Percentiles rank a stretch among this genome's conserved stretches.
Conservation (phyloP, 2,113 vertebrate species). For the Xiphorhynchus elegans region DNA sequence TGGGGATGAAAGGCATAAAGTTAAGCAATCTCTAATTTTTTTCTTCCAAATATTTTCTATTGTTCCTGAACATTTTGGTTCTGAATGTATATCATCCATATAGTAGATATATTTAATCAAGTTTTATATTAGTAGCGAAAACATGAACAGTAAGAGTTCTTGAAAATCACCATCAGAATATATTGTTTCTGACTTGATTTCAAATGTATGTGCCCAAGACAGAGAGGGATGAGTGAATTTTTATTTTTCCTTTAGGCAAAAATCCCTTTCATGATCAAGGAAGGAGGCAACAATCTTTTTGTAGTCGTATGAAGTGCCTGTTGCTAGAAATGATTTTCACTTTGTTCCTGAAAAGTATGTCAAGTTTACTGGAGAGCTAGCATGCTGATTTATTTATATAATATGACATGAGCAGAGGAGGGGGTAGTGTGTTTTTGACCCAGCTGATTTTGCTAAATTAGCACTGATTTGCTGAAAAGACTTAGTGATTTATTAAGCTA, state of each 20-base stretch:
- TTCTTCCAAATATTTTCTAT: neutral
- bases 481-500: neutral
- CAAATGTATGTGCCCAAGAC: neutral
- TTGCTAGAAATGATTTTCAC: constrained; percentile 39
- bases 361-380: constrained; percentile 27
- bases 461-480: neutral
- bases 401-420: neutral
- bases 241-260: constrained; percentile 7
- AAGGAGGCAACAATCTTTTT: neutral
- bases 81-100: neutral
- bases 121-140: neutral
- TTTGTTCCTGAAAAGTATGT: constrained; percentile 60
- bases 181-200: neutral
- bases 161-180: neutral
- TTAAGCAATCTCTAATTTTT: neutral
- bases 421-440: neutral
- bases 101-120: neutral
- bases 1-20: neutral
- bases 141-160: neutral
- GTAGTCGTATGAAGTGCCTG: neutral
- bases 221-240: neutral
- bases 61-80: neutral
- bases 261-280: neutral
- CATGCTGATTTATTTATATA: neutral
- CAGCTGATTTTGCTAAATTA: neutral